Base-by-base conservation (phyloP, 2,888 invertebrate genomes). In the Archaeoteleia sp. region DNA sequence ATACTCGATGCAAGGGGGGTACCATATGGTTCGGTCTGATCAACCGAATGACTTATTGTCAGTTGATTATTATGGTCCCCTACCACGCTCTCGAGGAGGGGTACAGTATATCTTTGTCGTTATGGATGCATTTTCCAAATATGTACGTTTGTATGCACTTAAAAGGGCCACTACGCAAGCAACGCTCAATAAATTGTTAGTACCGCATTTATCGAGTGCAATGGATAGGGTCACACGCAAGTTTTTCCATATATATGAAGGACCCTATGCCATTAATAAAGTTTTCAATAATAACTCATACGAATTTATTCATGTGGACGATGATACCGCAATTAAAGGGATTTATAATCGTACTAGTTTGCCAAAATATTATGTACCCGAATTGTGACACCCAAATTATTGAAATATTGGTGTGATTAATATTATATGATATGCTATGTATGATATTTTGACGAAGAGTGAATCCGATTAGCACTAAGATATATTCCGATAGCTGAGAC, bases 141-240 rank as follows among this genome's bases (percentile, higher is more conserved):
- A 27, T 17, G 57, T 58, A 1, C 42, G 30, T n/a, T 23, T 65
- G 9, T 65, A 58, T 34, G 60, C 73, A 1, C 10, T 80, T 1
- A 70, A 74, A 27, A 53, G 54, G 27, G 78, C 73, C 1, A 67
- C 55, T 4, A 72, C 76, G 0, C 15, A 17, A 42, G 46, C 46
- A 2, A 35, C 35, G 8, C 14, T 35, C 2, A 35, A 35, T 14
- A 1, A 2, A 2, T 2, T 29, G 1, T 5, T 29, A 8, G 12
- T 37, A 1, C 35, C 35, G 1, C 23, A 37, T 30, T 37, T 37
- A 37, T 46, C 55, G 0, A 39, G 20, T 42, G 29, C 37, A 8
- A 5, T 45, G 1, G 20, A 39, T 23, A 37, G 29, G 15, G 30
- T 39, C 7, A 30, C 25, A 4, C 10, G 15, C 1, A 49, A 49